A percentile compares a stretch with the other conserved stretches of the same genome.
phyloP scores from a whole-genome alignment of 2,113 vertebrate genomes.

The Athene noctua region DNA sequence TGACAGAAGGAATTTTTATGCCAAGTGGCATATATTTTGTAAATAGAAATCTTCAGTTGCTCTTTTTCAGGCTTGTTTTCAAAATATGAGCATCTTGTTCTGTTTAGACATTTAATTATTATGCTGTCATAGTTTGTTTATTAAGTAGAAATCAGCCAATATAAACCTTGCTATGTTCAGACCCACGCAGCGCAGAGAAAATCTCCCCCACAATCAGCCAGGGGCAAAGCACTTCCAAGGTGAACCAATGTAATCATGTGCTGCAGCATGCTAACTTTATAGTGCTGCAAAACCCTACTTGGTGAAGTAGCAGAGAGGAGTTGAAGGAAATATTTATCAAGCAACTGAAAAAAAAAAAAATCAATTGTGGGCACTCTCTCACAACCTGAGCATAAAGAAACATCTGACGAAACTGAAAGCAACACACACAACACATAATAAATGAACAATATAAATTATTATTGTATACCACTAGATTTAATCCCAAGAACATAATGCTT shows the following conservation, averaged over 20 bases:
- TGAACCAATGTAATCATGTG: not conserved
- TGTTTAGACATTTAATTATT: constrained; percentile 51
- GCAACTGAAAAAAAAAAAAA: not conserved
- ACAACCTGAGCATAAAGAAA: not conserved
- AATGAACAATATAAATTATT: not conserved
- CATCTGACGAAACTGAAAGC: not conserved
- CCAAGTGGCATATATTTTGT: not conserved
- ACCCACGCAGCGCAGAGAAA: constrained; percentile 8
- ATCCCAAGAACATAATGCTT: not conserved
- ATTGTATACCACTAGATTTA: not conserved
- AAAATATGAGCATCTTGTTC: constrained; percentile 42
- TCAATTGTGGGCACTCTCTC: not conserved
- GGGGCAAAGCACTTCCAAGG: constrained; percentile 34
- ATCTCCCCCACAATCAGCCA: constrained; percentile 16
- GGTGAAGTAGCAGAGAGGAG: not conserved
- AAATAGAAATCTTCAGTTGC: constrained; percentile 42
- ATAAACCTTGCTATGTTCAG: constrained; percentile 39
- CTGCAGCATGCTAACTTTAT: not conserved
- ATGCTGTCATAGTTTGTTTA: constrained; percentile 53
- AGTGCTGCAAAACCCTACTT: not conserved
- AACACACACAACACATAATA: not conserved
- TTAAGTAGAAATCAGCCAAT: constrained; percentile 51
- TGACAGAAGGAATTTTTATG: constrained; percentile 32
- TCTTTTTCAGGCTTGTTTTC: constrained; percentile 47
- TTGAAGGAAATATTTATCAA: not conserved